Evolutionary conservation across 2,797 vertebrate species (phyloP).

Genomic region (Eulemur rubriventer): DNA sequence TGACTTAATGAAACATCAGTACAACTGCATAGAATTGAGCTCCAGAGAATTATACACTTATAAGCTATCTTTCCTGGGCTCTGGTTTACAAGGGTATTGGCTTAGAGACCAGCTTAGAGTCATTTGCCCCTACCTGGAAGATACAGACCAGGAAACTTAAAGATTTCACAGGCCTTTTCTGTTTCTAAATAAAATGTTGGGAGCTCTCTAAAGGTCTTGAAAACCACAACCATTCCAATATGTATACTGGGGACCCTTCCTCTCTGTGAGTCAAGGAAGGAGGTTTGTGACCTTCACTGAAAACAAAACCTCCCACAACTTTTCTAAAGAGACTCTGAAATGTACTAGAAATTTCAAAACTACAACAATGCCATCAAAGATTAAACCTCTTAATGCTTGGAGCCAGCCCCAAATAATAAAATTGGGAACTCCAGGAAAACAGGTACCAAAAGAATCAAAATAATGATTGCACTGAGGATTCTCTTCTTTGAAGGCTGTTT

Average conservation of each 20-base stretch:
- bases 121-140: conserved; percentile 65
- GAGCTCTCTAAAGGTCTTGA: conserved; percentile 65
- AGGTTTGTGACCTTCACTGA: conserved; percentile 62
- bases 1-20: conserved; percentile 74
- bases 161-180: conserved; percentile 46
- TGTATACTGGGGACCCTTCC: conserved; percentile 34
- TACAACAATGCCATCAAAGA: conserved; percentile 68
- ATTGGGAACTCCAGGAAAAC: conserved; percentile 62
- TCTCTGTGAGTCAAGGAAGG: conserved; percentile 56
- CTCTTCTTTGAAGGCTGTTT: conserved; percentile 72
- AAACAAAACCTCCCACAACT: conserved; percentile 54
- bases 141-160: conserved; percentile 40
- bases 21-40: conserved; percentile 77
- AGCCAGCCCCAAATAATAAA: conserved; percentile 58
- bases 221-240: conserved; percentile 51
- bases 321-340: conserved; percentile 72
- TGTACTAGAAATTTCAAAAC: conserved; percentile 69
- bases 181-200: conserved; percentile 57
- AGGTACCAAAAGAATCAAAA: conserved; percentile 67
- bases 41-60: conserved; percentile 53
- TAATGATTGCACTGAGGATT: conserved; percentile 63
- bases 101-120: conserved; percentile 72
- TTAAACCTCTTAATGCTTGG: conserved; percentile 60
- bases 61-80: conserved; percentile 66
- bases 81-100: conserved; percentile 62